Evolutionary conservation across 2,888 invertebrate genomes (phyloP), one percentile per base, ranked within the genome.

Genomic region (Coenonympha arcania): DNA sequence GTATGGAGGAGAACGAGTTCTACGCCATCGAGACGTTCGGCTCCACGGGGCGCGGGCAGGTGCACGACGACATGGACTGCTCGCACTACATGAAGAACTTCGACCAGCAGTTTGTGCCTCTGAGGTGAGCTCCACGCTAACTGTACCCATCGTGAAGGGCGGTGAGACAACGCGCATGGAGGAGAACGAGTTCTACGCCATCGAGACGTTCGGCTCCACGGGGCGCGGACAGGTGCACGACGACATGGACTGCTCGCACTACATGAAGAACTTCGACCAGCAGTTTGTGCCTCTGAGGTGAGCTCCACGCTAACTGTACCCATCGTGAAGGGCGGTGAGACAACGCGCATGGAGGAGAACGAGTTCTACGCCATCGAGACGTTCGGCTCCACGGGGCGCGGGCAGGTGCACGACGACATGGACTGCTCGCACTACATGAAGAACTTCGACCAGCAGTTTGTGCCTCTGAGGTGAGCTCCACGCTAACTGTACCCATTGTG

Each of bases 351-450:
- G 99, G 99, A 99, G 81, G 99, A 99, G 76, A 96, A 97, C 72
- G 99, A 99, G 82, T 96, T 98, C 79, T 99, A 98, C 85, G 99
- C 99, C 0, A 99, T 99, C 63, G 99, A 99, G 86, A 99, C 99
- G 0, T 99, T 99, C 75, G 99, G 99, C 33, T 98, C 98, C 5
- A 99, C 99, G 1, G 99, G 99, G 1, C 90, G 92, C 45, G 95
- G 95, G 0, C 86, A 93, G 53, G 99, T 99, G 1, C 98, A 99
- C 72, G 99, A 99, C 73, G 99, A 99, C 71, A 96, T 98, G 95
- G 99, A 99, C 71, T 95, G 96, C 66, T 99, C 98, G 11, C 99
- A 99, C 85, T 99, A 99, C 77, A 99, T 99, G 99, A 99, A 99
- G 82, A 97, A 98, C 79, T 99, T 93, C 74, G 98, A 99, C 68